Evolutionary conservation across 2,888 invertebrate species (phyloP), one percentile per base, ranked within the genome.

Genomic region (Nebria brevicollis): DNA sequence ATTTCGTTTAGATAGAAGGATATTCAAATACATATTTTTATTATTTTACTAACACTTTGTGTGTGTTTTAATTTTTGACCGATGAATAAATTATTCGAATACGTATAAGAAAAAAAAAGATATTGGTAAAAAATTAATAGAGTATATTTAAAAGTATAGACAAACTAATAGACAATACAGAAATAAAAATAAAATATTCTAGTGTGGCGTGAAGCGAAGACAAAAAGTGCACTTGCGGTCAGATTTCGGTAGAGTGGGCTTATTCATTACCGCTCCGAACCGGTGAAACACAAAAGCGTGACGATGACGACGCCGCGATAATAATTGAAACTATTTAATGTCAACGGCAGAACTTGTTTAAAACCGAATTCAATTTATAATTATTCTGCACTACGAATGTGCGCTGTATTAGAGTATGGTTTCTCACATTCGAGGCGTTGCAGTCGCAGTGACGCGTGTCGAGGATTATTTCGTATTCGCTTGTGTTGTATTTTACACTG

Each of bases 251-350:
- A 65, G 73, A 78, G 78, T 78, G 73, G 78, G 66, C 20, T 78
- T 73, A 73, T 78, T 78, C 73, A 73, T 78, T 78, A 54, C 54
- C 54, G 54, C 54, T 54, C 2, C 54, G 13, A 8, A 54, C 54
- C 54, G 54, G 54, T 54, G 13, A 54, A 54, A 13, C 13, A 54
- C 54, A 54, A 54, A 54, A 54, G 54, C 4, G 42, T 7, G 20
- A 73, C 11, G 73, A 11, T 41, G 73, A n/a, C 43, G 26, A 54
- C 54, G 54, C 20, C 20, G 64, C 26, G 20, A 13, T 34, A 26
- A 72, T 86, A 86, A 85, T 85, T 85, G 85, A 85, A 86, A 87
- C 86, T 86, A 86, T 86, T 86, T 86, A 86, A 85, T 85, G 87
- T 87, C 87, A 87, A 78, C 85, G 75, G 79, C 87, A 87, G 87